Conservation (phyloP, 2,113 vertebrate genomes). For the Tenrec ecaudatus region DNA sequence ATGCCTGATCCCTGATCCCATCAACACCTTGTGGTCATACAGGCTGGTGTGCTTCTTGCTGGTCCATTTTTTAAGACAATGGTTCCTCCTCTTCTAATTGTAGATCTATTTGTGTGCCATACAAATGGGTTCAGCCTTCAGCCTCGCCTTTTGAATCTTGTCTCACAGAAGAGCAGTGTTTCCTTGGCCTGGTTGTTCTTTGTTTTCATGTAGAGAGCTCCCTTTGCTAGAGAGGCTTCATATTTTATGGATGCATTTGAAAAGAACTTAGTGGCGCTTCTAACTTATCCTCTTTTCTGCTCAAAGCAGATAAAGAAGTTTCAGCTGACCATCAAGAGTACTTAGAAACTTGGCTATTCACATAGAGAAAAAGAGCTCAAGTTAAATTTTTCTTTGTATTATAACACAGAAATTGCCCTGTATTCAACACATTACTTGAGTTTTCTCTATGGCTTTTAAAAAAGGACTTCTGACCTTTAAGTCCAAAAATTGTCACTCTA, state of each 20-base stretch:
- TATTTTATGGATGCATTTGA: conserved; percentile 1
- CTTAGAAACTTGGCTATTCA: neutral
- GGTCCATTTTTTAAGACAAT: neutral
- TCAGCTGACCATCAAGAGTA: neutral
- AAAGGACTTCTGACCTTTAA: neutral
- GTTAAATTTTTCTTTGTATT: conserved; percentile 29
- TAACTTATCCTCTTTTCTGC: neutral
- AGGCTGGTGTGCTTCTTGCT: neutral
- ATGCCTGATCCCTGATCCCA: too few relatives aligned
- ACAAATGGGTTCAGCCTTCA: neutral
- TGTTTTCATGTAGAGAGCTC: conserved; percentile 1
- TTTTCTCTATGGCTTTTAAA: conserved; percentile 22
- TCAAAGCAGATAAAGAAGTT: neutral
- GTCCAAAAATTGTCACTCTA: neutral
- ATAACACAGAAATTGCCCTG: neutral
- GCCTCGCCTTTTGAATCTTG: neutral
- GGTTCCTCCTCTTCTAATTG: neutral
- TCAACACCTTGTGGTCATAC: too few relatives aligned
- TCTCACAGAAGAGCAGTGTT: neutral
- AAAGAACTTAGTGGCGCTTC: neutral
- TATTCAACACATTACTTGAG: neutral
- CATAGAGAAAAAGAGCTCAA: neutral
- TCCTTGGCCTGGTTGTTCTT: neutral
- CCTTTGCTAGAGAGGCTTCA: conserved; percentile 6
- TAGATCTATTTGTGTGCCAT: neutral